Percentiles rank a stretch among this genome's conserved stretches.
phyloP scores from a whole-genome alignment of 2,888 invertebrate genomes.

The Eucera pruinosa region DNA sequence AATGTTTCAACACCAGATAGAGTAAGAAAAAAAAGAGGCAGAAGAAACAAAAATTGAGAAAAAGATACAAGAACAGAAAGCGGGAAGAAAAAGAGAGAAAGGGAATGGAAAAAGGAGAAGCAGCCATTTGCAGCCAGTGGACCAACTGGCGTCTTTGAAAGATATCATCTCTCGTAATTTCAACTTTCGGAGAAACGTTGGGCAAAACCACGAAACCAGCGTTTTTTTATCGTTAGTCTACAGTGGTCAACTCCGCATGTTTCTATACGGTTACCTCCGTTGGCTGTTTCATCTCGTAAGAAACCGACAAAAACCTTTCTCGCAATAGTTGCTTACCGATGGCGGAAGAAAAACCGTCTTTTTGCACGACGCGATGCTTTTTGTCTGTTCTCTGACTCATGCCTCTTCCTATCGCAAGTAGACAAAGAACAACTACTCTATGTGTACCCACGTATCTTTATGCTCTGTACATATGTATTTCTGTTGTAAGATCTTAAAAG shows the following conservation, averaged over 20 bases:
- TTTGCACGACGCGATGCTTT: slow-evolving; percentile 74
- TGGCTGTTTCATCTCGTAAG: slow-evolving; percentile 70
- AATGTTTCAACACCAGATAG: not conserved
- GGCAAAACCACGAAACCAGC: slow-evolving; percentile 73
- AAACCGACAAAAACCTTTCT: slow-evolving; percentile 79
- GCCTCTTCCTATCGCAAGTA: slow-evolving; percentile 70
- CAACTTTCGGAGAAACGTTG: slow-evolving; percentile 77
- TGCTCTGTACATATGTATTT: not conserved
- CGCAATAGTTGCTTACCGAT: slow-evolving; percentile 79
- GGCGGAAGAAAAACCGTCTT: slow-evolving; percentile 79
- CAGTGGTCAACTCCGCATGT: slow-evolving; percentile 54
- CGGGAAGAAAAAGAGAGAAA: not conserved
- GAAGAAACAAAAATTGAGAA: slow-evolving; percentile 10
- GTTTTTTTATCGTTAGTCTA: slow-evolving; percentile 70
- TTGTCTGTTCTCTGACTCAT: slow-evolving; percentile 75
- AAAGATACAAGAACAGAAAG: not conserved
- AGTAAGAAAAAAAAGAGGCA: not conserved
- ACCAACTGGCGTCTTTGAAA: slow-evolving; percentile 51
- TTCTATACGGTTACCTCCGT: slow-evolving; percentile 52
- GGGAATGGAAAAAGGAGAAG: slow-evolving; percentile 14
- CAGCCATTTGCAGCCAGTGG: slow-evolving; percentile 38
- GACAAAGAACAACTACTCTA: slow-evolving; percentile 60
- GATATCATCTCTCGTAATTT: slow-evolving; percentile 75
- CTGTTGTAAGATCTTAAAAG: not conserved
- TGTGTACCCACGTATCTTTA: not conserved